Base-by-base conservation (phyloP, 2,113 vertebrate species). In the Anseranas semipalmata region DNA sequence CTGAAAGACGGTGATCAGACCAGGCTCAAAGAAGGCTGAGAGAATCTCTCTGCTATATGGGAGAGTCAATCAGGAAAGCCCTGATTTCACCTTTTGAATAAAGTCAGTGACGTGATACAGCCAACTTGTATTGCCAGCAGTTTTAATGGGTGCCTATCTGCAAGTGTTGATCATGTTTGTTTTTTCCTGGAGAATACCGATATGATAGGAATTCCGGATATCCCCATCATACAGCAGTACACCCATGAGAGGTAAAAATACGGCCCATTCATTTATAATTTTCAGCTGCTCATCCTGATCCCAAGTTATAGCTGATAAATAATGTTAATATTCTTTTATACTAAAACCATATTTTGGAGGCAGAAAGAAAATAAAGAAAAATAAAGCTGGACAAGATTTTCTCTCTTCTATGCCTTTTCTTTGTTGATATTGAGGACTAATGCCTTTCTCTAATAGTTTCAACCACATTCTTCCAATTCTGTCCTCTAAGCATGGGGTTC, bases 211-310 rank as follows among this genome's bases (percentile, higher is more conserved):
- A 46, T 85, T 86, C 27, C 55, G 32, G n/a, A 37, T 72, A 28
- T 52, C 55, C 32, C 15, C 60, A 56, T 59, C 37, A 22, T 19
- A 30, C 3, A 76, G n/a, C 24, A 41, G 2, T 15, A 9, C 21
- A 70, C 22, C 37, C 6, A 35, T 1, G 3, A n/a, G 41, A 85
- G 7, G 43, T 10, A 46, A 25, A 87, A 67, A 86, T 37, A 55
- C 0, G 4, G 39, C 25, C 28, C 10, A 55, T 70, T 76, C 39
- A 7, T 20, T 39, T 0, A 0, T 41, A 83, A 59, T 81, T 71
- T 48, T 52, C 46, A 65, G n/a, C 20, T 84, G 27, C n/a, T 73
- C 50, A 48, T 82, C 25, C 50, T 55, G 55, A 67, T 63, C 7
- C 33, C 37, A 89, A 45, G 30, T 52, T 78, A 78, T 22, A 81